Conservation (phyloP, 2,888 invertebrate species). For the Dryococelus australis region DNA sequence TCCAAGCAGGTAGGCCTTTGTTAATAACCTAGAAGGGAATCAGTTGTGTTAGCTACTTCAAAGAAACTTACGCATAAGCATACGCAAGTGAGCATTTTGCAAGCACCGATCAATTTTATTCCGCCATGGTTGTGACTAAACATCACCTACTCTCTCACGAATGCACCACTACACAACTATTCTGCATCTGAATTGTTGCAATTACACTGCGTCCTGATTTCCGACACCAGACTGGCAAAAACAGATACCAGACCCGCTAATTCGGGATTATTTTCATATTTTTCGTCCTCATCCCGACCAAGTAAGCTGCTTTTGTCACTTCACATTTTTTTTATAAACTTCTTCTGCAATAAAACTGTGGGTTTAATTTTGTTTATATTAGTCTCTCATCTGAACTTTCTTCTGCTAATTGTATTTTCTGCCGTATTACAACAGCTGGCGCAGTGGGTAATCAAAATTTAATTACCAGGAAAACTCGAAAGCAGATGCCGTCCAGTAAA, state of each 20-base stretch:
- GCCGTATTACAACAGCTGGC: neutral
- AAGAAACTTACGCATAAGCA: no score
- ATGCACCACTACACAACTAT: no score
- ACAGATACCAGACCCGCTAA: neutral
- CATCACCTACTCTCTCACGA: no score
- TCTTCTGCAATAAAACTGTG: neutral
- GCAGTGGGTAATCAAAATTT: neutral
- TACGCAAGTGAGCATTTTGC: no score
- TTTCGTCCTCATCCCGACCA: neutral
- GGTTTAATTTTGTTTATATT: neutral
- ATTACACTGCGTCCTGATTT: no score
- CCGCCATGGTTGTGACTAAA: no score
- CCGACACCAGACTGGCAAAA: no score
- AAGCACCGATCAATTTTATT: no score
- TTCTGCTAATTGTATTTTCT: neutral
- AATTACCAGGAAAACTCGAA: neutral
- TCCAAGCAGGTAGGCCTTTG: no score
- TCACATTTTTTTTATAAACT: neutral
- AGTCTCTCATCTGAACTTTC: neutral
- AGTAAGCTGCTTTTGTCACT: neutral
- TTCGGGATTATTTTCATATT: neutral
- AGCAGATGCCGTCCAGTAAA: neutral
- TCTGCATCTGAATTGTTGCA: no score
- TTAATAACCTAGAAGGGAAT: no score
- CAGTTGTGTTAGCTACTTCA: no score